Conservation (phyloP, 2,888 invertebrate species). For the Beris chalybata region DNA sequence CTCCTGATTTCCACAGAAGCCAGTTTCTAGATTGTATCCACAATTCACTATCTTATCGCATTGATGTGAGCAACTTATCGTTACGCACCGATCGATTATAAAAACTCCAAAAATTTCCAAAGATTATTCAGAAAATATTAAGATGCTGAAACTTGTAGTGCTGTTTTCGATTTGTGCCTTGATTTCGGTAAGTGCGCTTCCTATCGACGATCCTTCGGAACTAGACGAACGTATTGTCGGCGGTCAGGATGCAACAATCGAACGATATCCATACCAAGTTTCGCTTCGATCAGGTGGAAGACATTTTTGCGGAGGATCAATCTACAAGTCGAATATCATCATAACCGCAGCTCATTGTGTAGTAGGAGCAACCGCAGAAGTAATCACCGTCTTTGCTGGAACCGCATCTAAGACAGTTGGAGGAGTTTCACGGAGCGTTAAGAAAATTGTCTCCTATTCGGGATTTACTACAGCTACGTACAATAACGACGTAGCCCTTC, state of each 20-base stretch:
- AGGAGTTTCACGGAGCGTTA: conserved; percentile 9
- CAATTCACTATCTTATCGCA: too few species aligned
- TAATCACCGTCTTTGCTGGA: conserved; percentile 31
- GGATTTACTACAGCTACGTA: conserved; percentile 9
- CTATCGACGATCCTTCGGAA: not conserved
- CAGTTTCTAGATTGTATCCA: too few species aligned
- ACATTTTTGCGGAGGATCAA: conserved; percentile 40
- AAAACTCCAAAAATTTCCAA: too few species aligned
- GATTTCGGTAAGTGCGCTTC: not conserved
- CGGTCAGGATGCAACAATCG: conserved; percentile 42
- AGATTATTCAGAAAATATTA: not conserved
- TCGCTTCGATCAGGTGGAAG: conserved; percentile 38
- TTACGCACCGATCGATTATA: too few species aligned
- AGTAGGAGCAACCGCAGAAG: not conserved
- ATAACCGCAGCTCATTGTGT: conserved; percentile 45
- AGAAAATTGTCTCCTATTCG: conserved; percentile 24
- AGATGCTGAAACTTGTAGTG: conserved; percentile 2
- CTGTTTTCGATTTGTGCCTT: not conserved
- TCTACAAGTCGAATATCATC: conserved; percentile 42
- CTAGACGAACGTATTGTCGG: conserved; percentile 41
- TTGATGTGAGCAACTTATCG: too few species aligned
- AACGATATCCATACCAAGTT: conserved; percentile 46
- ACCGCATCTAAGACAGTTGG: conserved; percentile 2
- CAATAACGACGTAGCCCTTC: conserved; percentile 45
- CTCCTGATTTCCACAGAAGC: too few species aligned